A percentile compares a stretch with the other conserved stretches of the same genome.
Evolutionary conservation across 2,113 vertebrate genomes (phyloP).

Genomic region (Etheostoma cragini): DNA sequence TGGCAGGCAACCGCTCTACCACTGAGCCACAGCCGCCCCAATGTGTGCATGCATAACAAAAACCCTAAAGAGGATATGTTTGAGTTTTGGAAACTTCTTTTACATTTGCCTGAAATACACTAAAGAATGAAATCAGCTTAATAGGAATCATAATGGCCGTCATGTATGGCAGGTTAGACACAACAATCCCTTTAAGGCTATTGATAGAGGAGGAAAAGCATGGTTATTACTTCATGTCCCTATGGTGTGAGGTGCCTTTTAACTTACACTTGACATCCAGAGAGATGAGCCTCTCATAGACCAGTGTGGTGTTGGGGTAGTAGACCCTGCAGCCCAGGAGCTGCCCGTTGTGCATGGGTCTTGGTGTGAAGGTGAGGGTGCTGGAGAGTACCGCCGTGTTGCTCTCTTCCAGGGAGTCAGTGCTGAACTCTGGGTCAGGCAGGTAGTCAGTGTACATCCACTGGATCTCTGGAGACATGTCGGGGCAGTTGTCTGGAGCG

Average conservation of each 20-base stretch:
- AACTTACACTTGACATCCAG: constrained; percentile 92
- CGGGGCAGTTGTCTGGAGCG: constrained; percentile 91
- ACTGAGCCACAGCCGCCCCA: too few species aligned
- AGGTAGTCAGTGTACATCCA: constrained; percentile 91
- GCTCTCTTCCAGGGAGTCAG: constrained; percentile 85
- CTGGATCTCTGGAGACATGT: constrained; percentile 88
- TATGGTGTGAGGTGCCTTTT: neutral
- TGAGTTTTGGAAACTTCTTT: too few species aligned
- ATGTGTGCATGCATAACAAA: neutral
- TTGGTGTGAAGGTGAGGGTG: constrained; percentile 88
- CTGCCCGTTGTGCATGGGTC: constrained; percentile 88
- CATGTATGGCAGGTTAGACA: neutral
- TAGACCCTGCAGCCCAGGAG: constrained; percentile 89
- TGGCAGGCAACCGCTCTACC: too few species aligned
- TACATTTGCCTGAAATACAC: neutral
- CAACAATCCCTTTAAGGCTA: neutral
- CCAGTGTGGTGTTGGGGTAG: constrained; percentile 88
- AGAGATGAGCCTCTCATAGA: constrained; percentile 87
- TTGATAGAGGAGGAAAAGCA: neutral
- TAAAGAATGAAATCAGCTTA: too few species aligned
- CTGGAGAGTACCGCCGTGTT: constrained; percentile 88
- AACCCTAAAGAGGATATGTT: neutral
- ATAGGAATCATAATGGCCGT: neutral
- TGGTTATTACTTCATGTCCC: neutral
- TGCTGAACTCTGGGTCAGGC: constrained; percentile 85